These are phyloP conservation scores for Drosophila saltans DNA, from an alignment of 1,140 invertebrate species.

Conservation along the genomic window DNA sequence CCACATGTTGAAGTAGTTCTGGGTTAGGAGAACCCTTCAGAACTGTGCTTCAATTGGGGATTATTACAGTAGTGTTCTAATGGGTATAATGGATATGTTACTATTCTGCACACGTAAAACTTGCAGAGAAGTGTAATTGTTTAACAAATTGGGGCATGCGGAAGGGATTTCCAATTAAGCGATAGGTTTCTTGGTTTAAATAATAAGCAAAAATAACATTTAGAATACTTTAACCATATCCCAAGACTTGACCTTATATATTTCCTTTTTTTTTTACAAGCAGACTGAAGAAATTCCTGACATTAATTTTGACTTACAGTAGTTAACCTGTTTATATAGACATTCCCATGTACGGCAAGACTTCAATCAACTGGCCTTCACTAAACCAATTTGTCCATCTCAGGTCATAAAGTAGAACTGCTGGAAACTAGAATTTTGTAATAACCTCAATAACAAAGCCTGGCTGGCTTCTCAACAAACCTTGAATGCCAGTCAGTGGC, in stretches of 20 bases:
- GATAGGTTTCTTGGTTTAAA: too few relatives aligned
- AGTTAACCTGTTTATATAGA: conserved; percentile 5
- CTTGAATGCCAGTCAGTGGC: conserved; percentile 32
- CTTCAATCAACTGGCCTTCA: conserved; percentile 26
- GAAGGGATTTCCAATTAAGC: not conserved
- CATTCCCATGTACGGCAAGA: conserved; percentile 3
- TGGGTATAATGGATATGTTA: conserved; percentile 1
- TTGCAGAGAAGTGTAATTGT: not conserved
- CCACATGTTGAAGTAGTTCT: conserved; percentile 4
- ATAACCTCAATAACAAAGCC: conserved; percentile 64
- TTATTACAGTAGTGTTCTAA: conserved; percentile 1
- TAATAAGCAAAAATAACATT: too few relatives aligned
- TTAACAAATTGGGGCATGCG: not conserved
- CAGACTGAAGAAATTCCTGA: not conserved
- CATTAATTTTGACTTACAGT: conserved; percentile 10
- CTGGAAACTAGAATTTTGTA: conserved; percentile 54
- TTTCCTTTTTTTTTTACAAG: not conserved
- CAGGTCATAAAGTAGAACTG: conserved; percentile 39
- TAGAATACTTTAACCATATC: too few relatives aligned
- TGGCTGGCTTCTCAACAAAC: conserved; percentile 28
- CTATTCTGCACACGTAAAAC: not conserved
- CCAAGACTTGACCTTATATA: not conserved
- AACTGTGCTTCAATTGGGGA: not conserved
- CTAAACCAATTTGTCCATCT: conserved; percentile 59
- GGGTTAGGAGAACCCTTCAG: not conserved